Base-by-base conservation (phyloP, 2,888 invertebrate species). In the Sphecodes monilicornis region DNA sequence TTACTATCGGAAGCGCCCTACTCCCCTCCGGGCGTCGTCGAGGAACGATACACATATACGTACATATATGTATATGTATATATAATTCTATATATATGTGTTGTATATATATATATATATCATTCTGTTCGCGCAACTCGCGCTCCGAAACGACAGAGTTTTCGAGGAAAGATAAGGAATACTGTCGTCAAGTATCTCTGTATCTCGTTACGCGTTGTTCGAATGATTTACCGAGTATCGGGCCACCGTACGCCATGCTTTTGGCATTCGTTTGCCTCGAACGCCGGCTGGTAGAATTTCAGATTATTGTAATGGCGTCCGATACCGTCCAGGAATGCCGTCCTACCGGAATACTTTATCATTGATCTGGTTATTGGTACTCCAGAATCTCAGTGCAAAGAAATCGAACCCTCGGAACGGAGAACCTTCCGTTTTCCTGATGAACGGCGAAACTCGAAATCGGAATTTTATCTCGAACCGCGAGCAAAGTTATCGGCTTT, bases 1-100 rank as follows among this genome's bases (percentile, higher is more conserved):
- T 78, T 76, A 76, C 77, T 46, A 16, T 57, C 80, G 80, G 75
- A 66, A 84, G 26, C 69, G 71, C 39, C 68, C 50, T 10, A 2
- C 64, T 10, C 57, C n/a, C 57, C 50, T 1, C 41, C n/a, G 50
- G 43, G 1, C 46, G 6, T 60, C 60, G 60, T 60, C 16, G 60
- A 64, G 32, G 70, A 72, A 8, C 73, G 26, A 75, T 70, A 22
- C 39, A 26, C 13, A 3, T 13, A 3, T 10, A 43, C 13, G 13
- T 13, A 43, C 13, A 43, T 50, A 50, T n/a, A 50, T 50, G 1
- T 50, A 50, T 50, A 50, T 18, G 46, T 22, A 22, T 18, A 5
- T 18, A 3, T 16, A 43, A 13, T 16, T 16, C 5, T 46, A 46
- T 43, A 43, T 43, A 16, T 43, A 16, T 16, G 3, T 43, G 5